phyloP scores from a whole-genome alignment of 2,113 vertebrate species.

The Euleptes europaea region DNA sequence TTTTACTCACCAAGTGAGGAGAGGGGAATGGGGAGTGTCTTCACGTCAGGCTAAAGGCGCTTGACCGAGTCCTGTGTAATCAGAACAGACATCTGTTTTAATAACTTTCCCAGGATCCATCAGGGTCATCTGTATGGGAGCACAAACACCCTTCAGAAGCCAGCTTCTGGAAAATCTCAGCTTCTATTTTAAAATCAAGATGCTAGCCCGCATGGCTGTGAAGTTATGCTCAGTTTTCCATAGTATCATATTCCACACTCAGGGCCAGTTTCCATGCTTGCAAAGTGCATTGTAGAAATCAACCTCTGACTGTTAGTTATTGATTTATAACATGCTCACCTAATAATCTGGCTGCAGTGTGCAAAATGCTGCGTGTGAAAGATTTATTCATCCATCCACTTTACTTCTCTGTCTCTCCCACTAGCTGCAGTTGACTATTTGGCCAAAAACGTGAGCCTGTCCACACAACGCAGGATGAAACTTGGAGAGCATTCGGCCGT shows the following conservation, averaged over 20 bases:
- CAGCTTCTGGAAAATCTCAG: background rate
- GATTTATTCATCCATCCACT: background rate
- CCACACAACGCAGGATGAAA: conserved; percentile 98
- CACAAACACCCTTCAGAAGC: no score
- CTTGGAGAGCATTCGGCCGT: conserved; percentile 96
- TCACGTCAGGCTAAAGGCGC: no score
- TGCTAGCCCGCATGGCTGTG: background rate
- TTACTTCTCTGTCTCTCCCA: background rate
- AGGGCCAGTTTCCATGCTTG: no score
- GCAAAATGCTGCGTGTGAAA: background rate
- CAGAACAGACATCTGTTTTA: background rate
- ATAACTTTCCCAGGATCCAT: background rate
- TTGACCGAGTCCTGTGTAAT: background rate
- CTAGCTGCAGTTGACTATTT: conserved; percentile 96
- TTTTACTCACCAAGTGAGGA: background rate
- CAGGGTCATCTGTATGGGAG: no score
- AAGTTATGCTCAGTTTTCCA: no score
- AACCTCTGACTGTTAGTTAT: no score
- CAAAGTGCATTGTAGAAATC: no score
- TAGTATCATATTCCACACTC: no score
- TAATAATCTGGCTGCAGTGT: background rate
- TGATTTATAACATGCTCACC: background rate
- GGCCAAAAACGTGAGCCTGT: conserved; percentile 98
- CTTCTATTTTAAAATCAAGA: background rate
- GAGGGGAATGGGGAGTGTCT: background rate